A percentile compares a stretch with the other conserved stretches of the same genome.
Evolutionary conservation across 1,140 invertebrate species (phyloP).

Genomic region (Temnothorax longispinosus): DNA sequence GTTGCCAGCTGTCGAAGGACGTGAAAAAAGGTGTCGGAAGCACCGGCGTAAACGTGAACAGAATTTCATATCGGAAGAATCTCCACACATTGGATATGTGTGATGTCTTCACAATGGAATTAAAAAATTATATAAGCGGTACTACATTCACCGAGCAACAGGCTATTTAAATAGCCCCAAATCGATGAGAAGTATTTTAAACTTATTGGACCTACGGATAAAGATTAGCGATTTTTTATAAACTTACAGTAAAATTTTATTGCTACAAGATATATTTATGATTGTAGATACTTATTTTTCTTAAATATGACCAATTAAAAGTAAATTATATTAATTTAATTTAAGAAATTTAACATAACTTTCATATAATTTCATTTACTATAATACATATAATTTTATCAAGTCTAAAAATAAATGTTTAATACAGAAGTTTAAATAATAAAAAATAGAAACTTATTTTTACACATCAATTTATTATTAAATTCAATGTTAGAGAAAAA

Average conservation of each 20-base stretch:
- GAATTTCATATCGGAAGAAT: constrained; percentile 72
- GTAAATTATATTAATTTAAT: neutral
- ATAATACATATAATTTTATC: too few species aligned
- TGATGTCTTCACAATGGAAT: constrained; percentile 23
- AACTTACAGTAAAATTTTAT: neutral
- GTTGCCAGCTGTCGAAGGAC: constrained; percentile 74
- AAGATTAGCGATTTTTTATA: neutral
- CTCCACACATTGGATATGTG: constrained; percentile 35
- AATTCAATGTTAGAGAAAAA: neutral
- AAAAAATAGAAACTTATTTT: neutral
- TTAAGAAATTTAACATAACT: neutral
- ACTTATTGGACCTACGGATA: neutral
- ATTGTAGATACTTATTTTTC: neutral
- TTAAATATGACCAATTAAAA: neutral
- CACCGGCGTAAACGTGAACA: constrained; percentile 71
- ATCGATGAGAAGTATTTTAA: neutral
- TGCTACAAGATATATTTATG: neutral
- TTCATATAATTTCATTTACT: neutral
- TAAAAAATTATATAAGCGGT: constrained; percentile 67
- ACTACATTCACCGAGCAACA: constrained; percentile 51
- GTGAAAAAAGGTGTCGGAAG: constrained; percentile 62
- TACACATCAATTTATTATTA: neutral
- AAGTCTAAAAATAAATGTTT: neutral
- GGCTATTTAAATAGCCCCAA: constrained; percentile 12
- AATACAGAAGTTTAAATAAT: neutral